Evolutionary conservation across 2,113 vertebrate genomes (phyloP).

Genomic region (Otolemur garnettii): DNA sequence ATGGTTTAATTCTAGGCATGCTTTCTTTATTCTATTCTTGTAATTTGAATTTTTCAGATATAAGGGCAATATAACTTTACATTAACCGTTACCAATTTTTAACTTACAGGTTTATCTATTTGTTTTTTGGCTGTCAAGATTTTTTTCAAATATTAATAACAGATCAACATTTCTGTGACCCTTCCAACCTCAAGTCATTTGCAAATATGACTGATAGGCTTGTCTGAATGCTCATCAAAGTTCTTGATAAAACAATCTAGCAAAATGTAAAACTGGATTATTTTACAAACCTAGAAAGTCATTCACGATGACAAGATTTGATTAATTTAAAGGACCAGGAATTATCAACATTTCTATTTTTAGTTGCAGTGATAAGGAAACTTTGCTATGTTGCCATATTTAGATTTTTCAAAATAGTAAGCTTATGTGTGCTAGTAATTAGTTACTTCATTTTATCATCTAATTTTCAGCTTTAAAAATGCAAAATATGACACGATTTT

Average conservation of each 20-base stretch:
- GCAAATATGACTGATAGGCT: not conserved
- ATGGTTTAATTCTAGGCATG: not conserved
- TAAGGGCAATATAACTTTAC: not conserved
- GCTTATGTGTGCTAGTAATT: not conserved
- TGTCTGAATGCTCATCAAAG: not conserved
- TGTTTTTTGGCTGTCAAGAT: not conserved
- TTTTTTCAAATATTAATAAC: not conserved
- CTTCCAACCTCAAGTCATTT: not conserved
- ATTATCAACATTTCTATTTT: conserved; percentile 33
- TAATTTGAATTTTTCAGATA: not conserved
- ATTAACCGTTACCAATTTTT: not conserved
- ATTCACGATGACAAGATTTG: not conserved
- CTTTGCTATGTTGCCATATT: not conserved
- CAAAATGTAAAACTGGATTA: not conserved
- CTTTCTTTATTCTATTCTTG: not conserved
- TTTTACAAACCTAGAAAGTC: conserved; percentile 14
- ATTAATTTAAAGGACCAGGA: not conserved
- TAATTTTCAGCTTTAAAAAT: conserved; percentile 6
- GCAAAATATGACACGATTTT: not conserved
- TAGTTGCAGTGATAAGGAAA: not conserved
- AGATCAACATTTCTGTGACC: not conserved
- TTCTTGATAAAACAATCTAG: not conserved
- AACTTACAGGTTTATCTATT: not conserved
- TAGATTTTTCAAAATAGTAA: not conserved
- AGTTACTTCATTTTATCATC: not conserved